phyloP scores from a whole-genome alignment of 2,113 vertebrate species.

The Brachyhypopomus occidentalis region DNA sequence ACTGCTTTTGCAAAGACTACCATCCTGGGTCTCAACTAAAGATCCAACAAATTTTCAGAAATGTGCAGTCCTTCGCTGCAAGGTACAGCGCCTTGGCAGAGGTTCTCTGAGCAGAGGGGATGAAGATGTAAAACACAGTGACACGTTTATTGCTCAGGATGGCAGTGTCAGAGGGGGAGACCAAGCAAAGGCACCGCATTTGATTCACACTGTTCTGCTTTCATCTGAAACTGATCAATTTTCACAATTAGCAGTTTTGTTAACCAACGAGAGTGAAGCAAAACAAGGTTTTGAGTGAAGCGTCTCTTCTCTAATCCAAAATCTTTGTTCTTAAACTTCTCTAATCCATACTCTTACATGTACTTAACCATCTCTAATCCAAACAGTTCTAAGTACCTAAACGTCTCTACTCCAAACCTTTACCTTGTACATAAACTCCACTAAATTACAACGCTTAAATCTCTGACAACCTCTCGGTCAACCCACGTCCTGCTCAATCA shows the following conservation, averaged over 20 bases:
- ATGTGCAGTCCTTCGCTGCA: no score
- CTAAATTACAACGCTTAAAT: constrained; percentile 21
- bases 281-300: constrained; percentile 8
- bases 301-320: background rate
- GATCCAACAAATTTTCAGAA: no score
- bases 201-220: background rate
- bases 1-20: no score
- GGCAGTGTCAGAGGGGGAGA: background rate
- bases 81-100: background rate
- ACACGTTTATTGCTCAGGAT: background rate
- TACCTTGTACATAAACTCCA: background rate
- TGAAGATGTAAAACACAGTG: background rate
- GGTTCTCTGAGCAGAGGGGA: background rate
- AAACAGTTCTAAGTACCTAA: no score
- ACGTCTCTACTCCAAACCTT: no score
- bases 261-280: constrained; percentile 22
- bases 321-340: no score
- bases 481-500: constrained; percentile 24
- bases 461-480: background rate
- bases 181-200: constrained; percentile 2
- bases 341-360: no score
- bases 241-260: constrained; percentile 40
- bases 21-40: no score
- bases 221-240: constrained; percentile 16
- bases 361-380: no score